phyloP scores from a whole-genome alignment of 1,140 invertebrate genomes.

The Caenorhabditis inopinata region DNA sequence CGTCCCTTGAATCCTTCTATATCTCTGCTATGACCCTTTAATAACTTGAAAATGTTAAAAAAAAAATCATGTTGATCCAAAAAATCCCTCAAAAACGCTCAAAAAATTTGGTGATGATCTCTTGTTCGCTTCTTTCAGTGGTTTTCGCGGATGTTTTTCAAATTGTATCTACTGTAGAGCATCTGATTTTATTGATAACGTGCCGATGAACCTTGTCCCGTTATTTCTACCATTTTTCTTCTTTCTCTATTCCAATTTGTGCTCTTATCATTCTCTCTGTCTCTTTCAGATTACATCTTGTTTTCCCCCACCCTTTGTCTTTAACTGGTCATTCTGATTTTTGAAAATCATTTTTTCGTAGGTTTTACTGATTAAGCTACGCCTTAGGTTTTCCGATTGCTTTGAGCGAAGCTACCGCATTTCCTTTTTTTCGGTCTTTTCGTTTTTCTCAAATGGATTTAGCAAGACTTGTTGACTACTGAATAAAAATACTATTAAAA shows the following conservation, averaged over 20 bases:
- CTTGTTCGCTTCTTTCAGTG: not conserved
- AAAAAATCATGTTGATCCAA: not conserved
- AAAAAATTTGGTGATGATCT: constrained; percentile 31
- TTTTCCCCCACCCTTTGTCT: not conserved
- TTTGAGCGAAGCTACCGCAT: not conserved
- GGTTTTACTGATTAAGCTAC: constrained; percentile 9
- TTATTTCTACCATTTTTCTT: constrained; percentile 8
- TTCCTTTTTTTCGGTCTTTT: not conserved
- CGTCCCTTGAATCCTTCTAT: not conserved
- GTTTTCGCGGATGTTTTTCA: not conserved
- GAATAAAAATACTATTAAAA: too few species aligned
- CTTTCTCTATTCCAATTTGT: not conserved
- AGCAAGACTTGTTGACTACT: not conserved
- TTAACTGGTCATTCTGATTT: constrained; percentile 18
- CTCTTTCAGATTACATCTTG: too few species aligned
- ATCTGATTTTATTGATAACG: not conserved
- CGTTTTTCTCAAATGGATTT: too few species aligned
- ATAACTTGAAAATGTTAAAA: constrained; percentile 26
- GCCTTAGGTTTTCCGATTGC: constrained; percentile 6
- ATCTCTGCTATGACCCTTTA: not conserved
- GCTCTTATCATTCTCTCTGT: not conserved
- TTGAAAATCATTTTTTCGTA: not conserved
- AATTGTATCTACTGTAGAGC: not conserved
- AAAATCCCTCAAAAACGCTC: not conserved
- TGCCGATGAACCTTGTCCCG: not conserved